phyloP scores from a whole-genome alignment of 2,113 vertebrate species.

The Zootoca vivipara region DNA sequence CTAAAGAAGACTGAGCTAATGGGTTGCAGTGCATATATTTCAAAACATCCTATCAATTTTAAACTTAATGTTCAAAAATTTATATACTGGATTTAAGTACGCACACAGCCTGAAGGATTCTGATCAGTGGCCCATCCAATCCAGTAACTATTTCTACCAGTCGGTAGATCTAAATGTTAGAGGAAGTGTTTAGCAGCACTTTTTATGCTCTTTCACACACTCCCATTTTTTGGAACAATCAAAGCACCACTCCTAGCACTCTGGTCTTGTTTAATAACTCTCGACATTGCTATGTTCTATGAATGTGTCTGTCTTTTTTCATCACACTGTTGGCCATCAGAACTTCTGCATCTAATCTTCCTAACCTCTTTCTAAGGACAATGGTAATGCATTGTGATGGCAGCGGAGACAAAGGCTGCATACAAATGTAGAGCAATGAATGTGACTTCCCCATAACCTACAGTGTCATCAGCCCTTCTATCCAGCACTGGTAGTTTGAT shows the following conservation, averaged over 20 bases:
- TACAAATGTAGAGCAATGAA: not conserved
- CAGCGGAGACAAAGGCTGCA: not conserved
- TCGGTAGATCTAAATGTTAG: not conserved
- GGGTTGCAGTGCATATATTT: not conserved
- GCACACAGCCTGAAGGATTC: not conserved
- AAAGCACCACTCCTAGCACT: not conserved
- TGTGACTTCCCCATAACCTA: not conserved
- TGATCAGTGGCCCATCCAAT: not conserved
- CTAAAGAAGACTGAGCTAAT: not conserved
- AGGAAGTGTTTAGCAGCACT: not conserved
- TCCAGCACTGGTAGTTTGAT: not conserved
- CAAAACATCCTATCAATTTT: not conserved
- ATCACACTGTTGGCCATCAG: conserved; percentile 3
- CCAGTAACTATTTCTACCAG: not conserved
- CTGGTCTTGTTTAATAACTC: conserved; percentile 1
- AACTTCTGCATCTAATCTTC: conserved; percentile 5
- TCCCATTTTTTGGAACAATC: not conserved
- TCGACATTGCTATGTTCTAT: conserved; percentile 9
- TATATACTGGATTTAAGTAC: not conserved
- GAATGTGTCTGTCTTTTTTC: conserved; percentile 10
- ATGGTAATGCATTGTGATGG: conserved; percentile 10
- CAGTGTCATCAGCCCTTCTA: not conserved
- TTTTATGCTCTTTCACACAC: not conserved
- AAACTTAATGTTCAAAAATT: conserved; percentile 4
- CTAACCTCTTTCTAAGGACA: conserved; percentile 6